phyloP scores from a whole-genome alignment of 2,888 invertebrate genomes.

The Sympetrum striolatum region DNA sequence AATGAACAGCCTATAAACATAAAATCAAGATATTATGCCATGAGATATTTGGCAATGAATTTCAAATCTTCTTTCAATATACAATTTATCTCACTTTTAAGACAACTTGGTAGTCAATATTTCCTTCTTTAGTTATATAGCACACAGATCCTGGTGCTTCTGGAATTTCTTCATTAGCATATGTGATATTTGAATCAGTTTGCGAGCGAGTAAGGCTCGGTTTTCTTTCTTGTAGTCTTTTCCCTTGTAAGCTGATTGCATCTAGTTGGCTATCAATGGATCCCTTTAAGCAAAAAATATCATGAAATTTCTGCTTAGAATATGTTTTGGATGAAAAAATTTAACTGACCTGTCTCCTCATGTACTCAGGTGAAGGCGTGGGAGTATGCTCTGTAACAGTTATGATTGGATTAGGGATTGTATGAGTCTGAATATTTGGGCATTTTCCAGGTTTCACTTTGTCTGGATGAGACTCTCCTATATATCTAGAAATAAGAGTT shows the following conservation, averaged over 20 bases:
- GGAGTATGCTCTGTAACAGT: conserved; percentile 97
- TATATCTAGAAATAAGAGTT: conserved; percentile 64
- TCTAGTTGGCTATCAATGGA: conserved; percentile 87
- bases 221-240: conserved; percentile 68
- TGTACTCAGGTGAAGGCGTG: conserved; percentile 86
- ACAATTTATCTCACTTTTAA: conserved; percentile 68
- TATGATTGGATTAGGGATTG: conserved; percentile 91
- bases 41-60: background rate
- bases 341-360: conserved; percentile 74
- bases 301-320: background rate
- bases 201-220: conserved; percentile 82
- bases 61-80: too few relatives aligned
- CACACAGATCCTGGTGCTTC: conserved; percentile 88
- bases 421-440: conserved; percentile 55
- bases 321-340: background rate
- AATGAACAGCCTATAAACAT: conserved; percentile 78
- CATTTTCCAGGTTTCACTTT: conserved; percentile 63
- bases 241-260: conserved; percentile 65
- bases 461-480: conserved; percentile 74
- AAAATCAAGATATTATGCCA: background rate
- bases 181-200: conserved; percentile 91
- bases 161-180: conserved; percentile 82
- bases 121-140: conserved; percentile 95
- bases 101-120: conserved; percentile 89
- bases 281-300: conserved; percentile 64